Percentiles rank a stretch among this genome's conserved stretches.
phyloP scores from a whole-genome alignment of 2,888 invertebrate genomes.

The Cybosia mesomella region DNA sequence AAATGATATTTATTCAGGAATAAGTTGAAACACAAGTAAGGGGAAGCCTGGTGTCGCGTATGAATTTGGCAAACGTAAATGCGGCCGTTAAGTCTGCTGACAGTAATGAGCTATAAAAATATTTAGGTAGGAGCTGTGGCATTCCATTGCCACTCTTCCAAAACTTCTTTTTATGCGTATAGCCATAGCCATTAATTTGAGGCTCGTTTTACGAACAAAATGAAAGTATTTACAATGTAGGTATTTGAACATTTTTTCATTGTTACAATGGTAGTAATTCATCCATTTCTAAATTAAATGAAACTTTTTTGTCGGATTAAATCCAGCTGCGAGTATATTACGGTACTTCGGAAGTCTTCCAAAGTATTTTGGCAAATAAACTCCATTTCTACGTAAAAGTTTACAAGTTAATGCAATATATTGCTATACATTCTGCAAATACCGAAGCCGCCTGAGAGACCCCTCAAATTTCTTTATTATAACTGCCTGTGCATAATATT shows the following conservation, averaged over 20 bases:
- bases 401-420: conserved; percentile 28
- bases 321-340: background rate
- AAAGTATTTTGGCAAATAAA: conserved; percentile 28
- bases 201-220: conserved; percentile 23
- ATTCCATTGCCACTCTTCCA: conserved; percentile 29
- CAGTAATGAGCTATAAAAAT: conserved; percentile 53
- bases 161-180: conserved; percentile 12
- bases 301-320: background rate
- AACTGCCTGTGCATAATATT: conserved; percentile 30
- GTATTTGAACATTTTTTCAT: background rate
- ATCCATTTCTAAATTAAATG: no score
- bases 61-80: conserved; percentile 55
- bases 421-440: conserved; percentile 30
- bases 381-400: conserved; percentile 26
- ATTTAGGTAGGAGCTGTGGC: conserved; percentile 27
- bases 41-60: conserved; percentile 31
- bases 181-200: conserved; percentile 19
- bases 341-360: background rate
- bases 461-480: conserved; percentile 42
- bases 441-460: conserved; percentile 24
- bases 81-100: conserved; percentile 57
- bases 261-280: no score
- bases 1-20: conserved; percentile 57
- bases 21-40: conserved; percentile 48
- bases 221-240: conserved; percentile 25